Conservation (phyloP, 2,888 invertebrate species). For the Stenodema calcarata region DNA sequence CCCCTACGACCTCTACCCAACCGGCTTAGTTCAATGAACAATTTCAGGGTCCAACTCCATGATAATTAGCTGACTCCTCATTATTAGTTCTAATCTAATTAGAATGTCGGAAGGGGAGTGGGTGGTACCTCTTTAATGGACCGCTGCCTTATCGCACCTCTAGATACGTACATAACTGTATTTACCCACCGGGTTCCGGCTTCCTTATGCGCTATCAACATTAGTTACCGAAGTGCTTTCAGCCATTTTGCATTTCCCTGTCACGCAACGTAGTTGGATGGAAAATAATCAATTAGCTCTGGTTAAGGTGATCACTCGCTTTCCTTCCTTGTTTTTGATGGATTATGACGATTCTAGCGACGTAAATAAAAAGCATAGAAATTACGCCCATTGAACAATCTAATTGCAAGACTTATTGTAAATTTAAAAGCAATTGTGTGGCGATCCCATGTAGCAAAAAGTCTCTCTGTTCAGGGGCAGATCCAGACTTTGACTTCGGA, state of each 20-base stretch:
- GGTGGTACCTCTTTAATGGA: slow-evolving; percentile 13
- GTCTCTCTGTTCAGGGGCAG: too few species aligned
- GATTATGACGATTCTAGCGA: too few species aligned
- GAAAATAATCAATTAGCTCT: not conserved
- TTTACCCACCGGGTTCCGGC: not conserved
- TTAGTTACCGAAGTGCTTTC: not conserved
- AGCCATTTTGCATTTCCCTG: not conserved
- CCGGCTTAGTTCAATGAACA: slow-evolving; percentile 21
- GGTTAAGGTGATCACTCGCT: too few species aligned
- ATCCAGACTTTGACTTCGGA: too few species aligned
- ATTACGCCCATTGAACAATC: too few species aligned
- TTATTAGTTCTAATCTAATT: slow-evolving; percentile 54
- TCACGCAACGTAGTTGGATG: not conserved
- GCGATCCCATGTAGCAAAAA: too few species aligned
- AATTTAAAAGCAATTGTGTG: too few species aligned
- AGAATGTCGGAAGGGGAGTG: slow-evolving; percentile 24
- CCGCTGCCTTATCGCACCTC: slow-evolving; percentile 7
- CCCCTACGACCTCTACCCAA: not conserved
- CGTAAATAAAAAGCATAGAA: too few species aligned
- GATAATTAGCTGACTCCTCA: slow-evolving; percentile 53
- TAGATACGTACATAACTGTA: slow-evolving; percentile 8
- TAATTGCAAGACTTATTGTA: too few species aligned
- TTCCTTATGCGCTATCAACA: slow-evolving; percentile 11
- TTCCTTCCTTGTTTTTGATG: too few species aligned
- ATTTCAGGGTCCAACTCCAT: slow-evolving; percentile 38